Evolutionary conservation across 1,140 invertebrate species (phyloP), one percentile per base, ranked within the genome.

Genomic region (Fopius arisanus): DNA sequence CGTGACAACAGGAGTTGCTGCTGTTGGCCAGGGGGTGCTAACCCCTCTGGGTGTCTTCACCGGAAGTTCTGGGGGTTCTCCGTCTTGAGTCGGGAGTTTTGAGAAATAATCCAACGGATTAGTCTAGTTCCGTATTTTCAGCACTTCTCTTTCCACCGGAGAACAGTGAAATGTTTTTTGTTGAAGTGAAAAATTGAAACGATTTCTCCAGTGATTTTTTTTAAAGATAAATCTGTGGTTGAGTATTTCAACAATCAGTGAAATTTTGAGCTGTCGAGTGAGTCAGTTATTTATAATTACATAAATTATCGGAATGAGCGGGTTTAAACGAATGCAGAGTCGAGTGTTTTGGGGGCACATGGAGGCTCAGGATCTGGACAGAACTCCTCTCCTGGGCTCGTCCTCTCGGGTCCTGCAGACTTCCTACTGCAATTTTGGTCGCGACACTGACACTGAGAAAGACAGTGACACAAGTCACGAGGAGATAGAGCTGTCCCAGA

Each of bases 331-430:
- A 41, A 75, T 81, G 63, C 84, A 83, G 66, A 87, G 86, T 63
- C 83, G 80, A 68, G 84, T 88, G 6, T 88, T 88, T 48, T 88
- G 85, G 86, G 73, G 75, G 0, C 82, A 83, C 63, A 88, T 88
- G 86, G 84, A 82, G 5, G 67, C 76, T 0, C 74, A 74, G 33
- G 86, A 88, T 72, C 14, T 80, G 6, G 69, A 78, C 12, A 67
- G 72, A 70, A 67, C 29, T 7, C 71, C 76, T 2, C 51, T 77
- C 3, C 67, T 77, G 6, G 21, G n/a, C 7, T 3, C 19, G 0
- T 19, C 59, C 0, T 31, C 16, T 26, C 19, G 5, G 12, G 14
- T 29, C 12, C 10, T 26, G 16, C 19, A 62, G 0, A 74, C 14
- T 67, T 70, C 66, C 54, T 77, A 77, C 37, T 72, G 68, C 16